Conservation (phyloP, 2,113 vertebrate genomes). For the Gasterosteus aculeatus region DNA sequence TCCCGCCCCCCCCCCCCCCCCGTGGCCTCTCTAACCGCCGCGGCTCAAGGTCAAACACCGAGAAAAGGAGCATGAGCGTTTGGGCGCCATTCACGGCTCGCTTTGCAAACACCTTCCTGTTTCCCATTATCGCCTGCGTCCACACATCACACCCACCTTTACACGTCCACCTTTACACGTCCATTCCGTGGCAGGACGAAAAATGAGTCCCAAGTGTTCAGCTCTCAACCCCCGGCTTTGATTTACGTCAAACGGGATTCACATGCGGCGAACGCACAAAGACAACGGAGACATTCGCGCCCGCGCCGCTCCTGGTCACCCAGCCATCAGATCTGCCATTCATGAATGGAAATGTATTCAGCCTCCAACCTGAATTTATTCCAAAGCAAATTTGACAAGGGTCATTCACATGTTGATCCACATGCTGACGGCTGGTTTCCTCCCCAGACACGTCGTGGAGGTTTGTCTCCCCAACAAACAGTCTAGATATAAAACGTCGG, state of each 20-base stretch:
- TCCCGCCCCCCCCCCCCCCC: too few relatives aligned
- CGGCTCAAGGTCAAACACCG: conserved; percentile 69
- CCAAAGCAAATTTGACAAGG: conserved; percentile 75
- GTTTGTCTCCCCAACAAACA: conserved; percentile 48
- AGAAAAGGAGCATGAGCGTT: conserved; percentile 8
- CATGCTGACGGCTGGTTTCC: conserved; percentile 57
- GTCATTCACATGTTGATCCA: conserved; percentile 73
- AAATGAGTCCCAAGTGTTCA: conserved; percentile 7
- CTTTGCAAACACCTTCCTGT: conserved; percentile 28
- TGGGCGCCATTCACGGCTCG: conserved; percentile 9
- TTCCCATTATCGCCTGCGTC: conserved; percentile 37
- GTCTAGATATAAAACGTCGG: conserved; percentile 39
- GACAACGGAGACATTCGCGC: conserved; percentile 15
- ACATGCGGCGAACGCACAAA: conserved; percentile 22
- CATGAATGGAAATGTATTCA: conserved; percentile 73
- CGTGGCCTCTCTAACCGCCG: conserved; percentile 40
- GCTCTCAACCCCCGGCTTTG: conserved; percentile 41
- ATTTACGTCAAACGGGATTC: conserved; percentile 21
- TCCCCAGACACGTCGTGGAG: conserved; percentile 51
- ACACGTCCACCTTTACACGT: conserved; percentile 26
- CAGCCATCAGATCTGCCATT: conserved; percentile 62
- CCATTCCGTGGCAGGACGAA: neutral
- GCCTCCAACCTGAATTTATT: conserved; percentile 59
- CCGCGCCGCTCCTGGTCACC: conserved; percentile 42
- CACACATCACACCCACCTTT: conserved; percentile 16